phyloP scores from a whole-genome alignment of 92 coral and sea anemone species.

The Epizoanthus stellaris region DNA sequence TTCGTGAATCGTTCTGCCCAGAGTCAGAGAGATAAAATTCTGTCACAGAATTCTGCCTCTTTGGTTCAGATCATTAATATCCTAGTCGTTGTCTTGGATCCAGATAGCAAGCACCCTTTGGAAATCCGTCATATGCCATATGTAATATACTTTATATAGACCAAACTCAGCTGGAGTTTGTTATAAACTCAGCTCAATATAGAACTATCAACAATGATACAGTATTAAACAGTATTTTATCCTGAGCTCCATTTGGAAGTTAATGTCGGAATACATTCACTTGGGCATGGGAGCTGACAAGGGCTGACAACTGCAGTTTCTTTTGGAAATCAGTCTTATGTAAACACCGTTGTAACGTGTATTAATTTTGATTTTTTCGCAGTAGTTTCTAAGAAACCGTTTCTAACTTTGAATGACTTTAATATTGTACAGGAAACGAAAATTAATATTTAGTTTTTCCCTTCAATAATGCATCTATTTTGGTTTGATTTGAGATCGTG shows the following conservation, averaged over 20 bases:
- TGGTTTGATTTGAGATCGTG: too few relatives aligned
- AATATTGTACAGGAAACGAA: not conserved
- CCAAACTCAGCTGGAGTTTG: not conserved
- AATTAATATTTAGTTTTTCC: not conserved
- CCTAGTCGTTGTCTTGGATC: too few relatives aligned
- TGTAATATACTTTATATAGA: not conserved
- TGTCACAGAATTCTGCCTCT: not conserved
- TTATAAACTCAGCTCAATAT: not conserved
- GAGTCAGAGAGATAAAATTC: not conserved
- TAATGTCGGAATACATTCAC: not conserved
- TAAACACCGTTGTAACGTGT: constrained; percentile 32
- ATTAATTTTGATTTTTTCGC: constrained; percentile 6
- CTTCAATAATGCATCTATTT: not conserved
- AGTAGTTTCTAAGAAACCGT: too few relatives aligned
- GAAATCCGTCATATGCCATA: not conserved
- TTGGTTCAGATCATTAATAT: not conserved
- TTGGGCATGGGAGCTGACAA: not conserved
- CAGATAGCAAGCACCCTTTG: not conserved
- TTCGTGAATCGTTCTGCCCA: not conserved
- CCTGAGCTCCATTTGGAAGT: not conserved
- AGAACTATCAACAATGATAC: not conserved
- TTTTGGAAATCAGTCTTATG: not conserved
- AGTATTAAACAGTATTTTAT: not conserved
- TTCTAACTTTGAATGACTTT: not conserved
- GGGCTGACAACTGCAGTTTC: constrained; percentile 12